Conservation (phyloP, 2,113 vertebrate species). For the Periophthalmodon schlosseri region DNA sequence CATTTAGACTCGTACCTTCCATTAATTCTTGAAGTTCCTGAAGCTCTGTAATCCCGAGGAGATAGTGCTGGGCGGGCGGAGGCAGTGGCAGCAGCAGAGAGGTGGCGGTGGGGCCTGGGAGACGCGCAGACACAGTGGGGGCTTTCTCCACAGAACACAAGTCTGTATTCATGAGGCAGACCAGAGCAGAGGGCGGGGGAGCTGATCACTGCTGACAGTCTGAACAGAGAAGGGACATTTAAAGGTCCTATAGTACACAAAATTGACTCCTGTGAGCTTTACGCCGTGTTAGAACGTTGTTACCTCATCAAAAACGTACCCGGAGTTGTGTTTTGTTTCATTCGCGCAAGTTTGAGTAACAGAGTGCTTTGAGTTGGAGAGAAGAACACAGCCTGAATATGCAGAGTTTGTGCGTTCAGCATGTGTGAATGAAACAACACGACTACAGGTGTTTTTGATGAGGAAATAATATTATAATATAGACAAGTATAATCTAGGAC, state of each 20-base stretch:
- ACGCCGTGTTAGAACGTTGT: too few relatives aligned
- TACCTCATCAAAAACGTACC: too few relatives aligned
- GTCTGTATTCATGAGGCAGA: constrained; percentile 70
- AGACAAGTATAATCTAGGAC: too few relatives aligned
- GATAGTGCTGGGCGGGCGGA: constrained; percentile 51
- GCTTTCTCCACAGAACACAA: constrained; percentile 74
- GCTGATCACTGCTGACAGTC: constrained; percentile 54
- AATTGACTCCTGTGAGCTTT: too few relatives aligned
- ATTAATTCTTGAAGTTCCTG: constrained; percentile 63
- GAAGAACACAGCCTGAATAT: too few relatives aligned
- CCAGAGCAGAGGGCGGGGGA: constrained; percentile 45
- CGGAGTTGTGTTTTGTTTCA: too few relatives aligned
- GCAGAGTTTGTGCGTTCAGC: too few relatives aligned
- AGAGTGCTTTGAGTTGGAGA: too few relatives aligned
- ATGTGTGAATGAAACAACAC: too few relatives aligned
- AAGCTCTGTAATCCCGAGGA: constrained; percentile 55
- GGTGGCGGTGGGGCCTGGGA: constrained; percentile 43
- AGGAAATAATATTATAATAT: too few relatives aligned
- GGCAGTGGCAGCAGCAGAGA: constrained; percentile 2
- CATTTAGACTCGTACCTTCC: constrained; percentile 51
- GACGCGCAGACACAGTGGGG: constrained; percentile 62
- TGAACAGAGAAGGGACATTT: constrained; percentile 49
- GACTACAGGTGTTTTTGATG: too few relatives aligned
- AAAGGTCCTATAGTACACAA: not conserved
- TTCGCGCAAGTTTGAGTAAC: too few relatives aligned